Base-by-base conservation (phyloP, 2,888 invertebrate genomes). In the Acrobasis consociella region DNA sequence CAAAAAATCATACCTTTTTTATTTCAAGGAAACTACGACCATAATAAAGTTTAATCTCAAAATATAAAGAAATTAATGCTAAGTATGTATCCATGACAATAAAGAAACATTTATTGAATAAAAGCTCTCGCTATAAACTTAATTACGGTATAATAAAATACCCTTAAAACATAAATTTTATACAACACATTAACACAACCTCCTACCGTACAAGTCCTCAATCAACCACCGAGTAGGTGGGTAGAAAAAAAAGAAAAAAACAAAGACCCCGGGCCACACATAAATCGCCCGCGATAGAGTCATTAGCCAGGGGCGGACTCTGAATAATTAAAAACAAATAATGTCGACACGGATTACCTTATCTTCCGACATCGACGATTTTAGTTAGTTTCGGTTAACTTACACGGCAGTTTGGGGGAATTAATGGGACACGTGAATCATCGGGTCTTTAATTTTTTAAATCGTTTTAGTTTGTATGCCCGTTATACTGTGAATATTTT, bases 261-360 rank as follows among this genome's bases (percentile, higher is more conserved):
- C 82, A 86, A 87, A 72, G 79, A 75, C 77, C 77, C 67, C 69
- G 74, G 80, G 82, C 79, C 76, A 75, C 76, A 78, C 84, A 81
- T 91, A 91, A 89, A 91, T 90, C 85, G 87, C 79, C 69, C 73
- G 78, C 84, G 81, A 92, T 91, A 89, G 83, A 92, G 91, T 88
- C 91, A 91, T 92, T 91, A 91, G 83, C 81, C 84, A 83, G 86
- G 87, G 89, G 87, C 88, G 90, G 87, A 85, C 86, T 85, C 76
- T 83, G 87, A 91, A 92, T 91, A 91, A 91, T 92, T 91, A 91
- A 91, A 91, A 91, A 87, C 90, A 91, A 91, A 91, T 91, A 91
- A 87, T 80, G 80, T 81, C 89, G 89, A 86, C 88, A 90, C 90
- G 89, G 89, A 87, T 91, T 87, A 87, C 82, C 77, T 81, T 91